Percentiles rank a stretch among this genome's conserved stretches.
These are phyloP conservation scores for Odontomyia ornata DNA, from an alignment of 2,888 invertebrate genomes.

Conservation along the genomic window DNA sequence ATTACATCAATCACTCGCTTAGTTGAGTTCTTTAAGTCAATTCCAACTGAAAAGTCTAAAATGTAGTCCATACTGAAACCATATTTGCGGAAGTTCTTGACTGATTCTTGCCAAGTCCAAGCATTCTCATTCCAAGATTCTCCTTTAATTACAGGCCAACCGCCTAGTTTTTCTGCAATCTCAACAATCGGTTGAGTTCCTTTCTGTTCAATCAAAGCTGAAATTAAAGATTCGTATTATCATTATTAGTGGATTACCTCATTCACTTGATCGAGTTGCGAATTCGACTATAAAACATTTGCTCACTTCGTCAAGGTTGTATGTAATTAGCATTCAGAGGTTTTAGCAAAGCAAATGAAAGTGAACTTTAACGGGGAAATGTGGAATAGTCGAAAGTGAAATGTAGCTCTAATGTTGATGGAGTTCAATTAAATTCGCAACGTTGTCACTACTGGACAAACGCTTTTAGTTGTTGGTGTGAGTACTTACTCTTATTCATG, in stretches of 20 bases:
- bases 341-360: too few relatives aligned
- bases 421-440: neutral
- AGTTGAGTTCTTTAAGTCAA: constrained; percentile 89
- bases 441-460: neutral
- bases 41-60: constrained; percentile 87
- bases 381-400: too few relatives aligned
- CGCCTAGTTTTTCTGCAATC: constrained; percentile 82
- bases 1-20: constrained; percentile 84
- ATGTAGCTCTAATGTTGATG: too few relatives aligned
- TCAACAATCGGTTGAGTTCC: constrained; percentile 77
- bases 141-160: constrained; percentile 92
- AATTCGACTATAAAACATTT: too few relatives aligned
- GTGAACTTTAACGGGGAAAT: too few relatives aligned
- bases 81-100: constrained; percentile 79
- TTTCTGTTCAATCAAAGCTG: constrained; percentile 82
- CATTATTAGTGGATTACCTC: too few relatives aligned
- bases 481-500: constrained; percentile 63
- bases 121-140: constrained; percentile 74
- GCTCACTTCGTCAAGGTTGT: too few relatives aligned
- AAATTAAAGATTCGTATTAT: neutral
- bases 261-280: too few relatives aligned
- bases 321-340: too few relatives aligned
- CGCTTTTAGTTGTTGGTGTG: neutral
- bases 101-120: constrained; percentile 84
- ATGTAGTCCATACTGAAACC: constrained; percentile 92